A percentile compares a stretch with the other conserved stretches of the same genome.
Conservation (phyloP, 2,888 invertebrate species). For the Xestia ashworthii region DNA sequence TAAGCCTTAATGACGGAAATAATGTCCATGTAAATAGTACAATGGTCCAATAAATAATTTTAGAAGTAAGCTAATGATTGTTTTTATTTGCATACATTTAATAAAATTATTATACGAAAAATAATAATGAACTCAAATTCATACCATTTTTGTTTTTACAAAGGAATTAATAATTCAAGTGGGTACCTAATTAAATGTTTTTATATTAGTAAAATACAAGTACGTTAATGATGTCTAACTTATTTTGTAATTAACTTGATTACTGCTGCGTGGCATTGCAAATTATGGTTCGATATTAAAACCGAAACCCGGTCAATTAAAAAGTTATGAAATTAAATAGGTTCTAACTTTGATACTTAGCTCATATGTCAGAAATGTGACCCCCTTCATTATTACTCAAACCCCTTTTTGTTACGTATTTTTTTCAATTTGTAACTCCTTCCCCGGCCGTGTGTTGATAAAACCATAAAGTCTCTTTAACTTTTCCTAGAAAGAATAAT, state of each 20-base stretch:
- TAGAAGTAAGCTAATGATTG: background rate
- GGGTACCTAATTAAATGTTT: conserved; percentile 8
- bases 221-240: conserved; percentile 14
- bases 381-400: no score
- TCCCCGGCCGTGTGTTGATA: background rate
- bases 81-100: conserved; percentile 19
- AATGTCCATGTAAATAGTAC: conserved; percentile 23
- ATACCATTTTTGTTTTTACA: background rate
- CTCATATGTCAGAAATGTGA: no score
- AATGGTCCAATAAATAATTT: conserved; percentile 13
- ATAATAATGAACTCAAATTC: background rate
- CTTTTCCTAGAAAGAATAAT: background rate
- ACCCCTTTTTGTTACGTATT: no score
- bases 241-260: conserved; percentile 27
- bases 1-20: conserved; percentile 19
- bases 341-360: no score
- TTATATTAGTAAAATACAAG: conserved; percentile 2
- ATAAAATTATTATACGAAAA: background rate
- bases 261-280: conserved; percentile 3
- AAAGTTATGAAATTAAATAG: no score
- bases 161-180: conserved; percentile 5
- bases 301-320: background rate
- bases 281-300: conserved; percentile 4
- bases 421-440: background rate
- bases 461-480: background rate